phyloP scores from a whole-genome alignment of 2,113 vertebrate species.

The Cyphomyrus plagiostoma region DNA sequence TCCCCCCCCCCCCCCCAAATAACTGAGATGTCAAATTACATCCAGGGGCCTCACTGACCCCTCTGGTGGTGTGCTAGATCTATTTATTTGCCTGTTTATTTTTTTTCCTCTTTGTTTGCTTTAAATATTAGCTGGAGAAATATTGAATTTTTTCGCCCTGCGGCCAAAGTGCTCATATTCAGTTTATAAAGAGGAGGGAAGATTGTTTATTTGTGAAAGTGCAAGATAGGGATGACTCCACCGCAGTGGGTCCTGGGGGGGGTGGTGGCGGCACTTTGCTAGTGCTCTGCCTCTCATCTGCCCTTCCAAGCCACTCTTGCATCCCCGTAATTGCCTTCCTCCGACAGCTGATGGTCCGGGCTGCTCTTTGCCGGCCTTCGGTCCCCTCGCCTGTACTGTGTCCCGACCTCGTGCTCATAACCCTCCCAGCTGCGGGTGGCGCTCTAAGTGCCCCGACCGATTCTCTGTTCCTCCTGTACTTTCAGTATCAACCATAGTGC shows the following conservation, averaged over 20 bases:
- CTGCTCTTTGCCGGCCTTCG: slow-evolving; percentile 46
- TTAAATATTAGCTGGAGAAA: slow-evolving; percentile 24
- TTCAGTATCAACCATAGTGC: background rate
- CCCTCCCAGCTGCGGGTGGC: background rate
- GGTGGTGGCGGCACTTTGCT: background rate
- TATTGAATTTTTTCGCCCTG: slow-evolving; percentile 26
- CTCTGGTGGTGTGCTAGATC: background rate
- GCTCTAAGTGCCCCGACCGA: background rate
- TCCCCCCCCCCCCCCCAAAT: slow-evolving; percentile 58
- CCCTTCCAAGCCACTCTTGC: slow-evolving; percentile 29
- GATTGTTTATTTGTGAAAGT: slow-evolving; percentile 27
- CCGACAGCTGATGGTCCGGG: slow-evolving; percentile 45
- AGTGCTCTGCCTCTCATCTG: background rate
- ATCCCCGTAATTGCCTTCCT: slow-evolving; percentile 44
- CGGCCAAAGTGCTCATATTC: slow-evolving; percentile 39
- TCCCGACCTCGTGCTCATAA: background rate
- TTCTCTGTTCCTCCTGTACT: background rate
- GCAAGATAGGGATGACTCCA: slow-evolving; percentile 37
- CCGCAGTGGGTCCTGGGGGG: background rate
- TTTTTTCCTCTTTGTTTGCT: slow-evolving; percentile 42
- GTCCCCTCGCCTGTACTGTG: slow-evolving; percentile 11
- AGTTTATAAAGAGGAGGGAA: slow-evolving; percentile 41
- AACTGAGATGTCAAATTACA: slow-evolving; percentile 93
- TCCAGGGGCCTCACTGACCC: background rate
- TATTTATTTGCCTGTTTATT: slow-evolving; percentile 48